phyloP scores from a whole-genome alignment of 2,797 vertebrate genomes.

The Sebastes dallii region DNA sequence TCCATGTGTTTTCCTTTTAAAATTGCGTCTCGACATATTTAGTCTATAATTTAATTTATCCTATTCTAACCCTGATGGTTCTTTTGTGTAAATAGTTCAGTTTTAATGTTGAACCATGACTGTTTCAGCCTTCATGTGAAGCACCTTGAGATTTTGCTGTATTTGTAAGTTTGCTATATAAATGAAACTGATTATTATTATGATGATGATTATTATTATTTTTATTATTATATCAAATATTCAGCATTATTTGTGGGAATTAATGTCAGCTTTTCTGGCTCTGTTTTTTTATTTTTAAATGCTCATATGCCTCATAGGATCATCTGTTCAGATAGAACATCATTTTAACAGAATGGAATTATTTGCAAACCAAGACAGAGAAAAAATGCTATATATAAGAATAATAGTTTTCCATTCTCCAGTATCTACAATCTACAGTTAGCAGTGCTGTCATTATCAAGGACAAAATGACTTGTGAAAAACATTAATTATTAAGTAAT shows the following conservation, averaged over 20 bases:
- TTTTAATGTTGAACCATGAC: too few relatives aligned
- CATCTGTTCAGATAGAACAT: not conserved
- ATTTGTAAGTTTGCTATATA: too few relatives aligned
- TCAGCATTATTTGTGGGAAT: not conserved
- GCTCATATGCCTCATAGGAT: not conserved
- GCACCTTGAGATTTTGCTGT: too few relatives aligned
- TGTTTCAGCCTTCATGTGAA: too few relatives aligned
- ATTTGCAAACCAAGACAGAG: not conserved
- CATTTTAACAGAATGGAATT: not conserved
- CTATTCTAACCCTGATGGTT: too few relatives aligned
- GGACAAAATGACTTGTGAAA: not conserved
- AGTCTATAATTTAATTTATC: too few relatives aligned
- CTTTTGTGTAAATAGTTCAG: too few relatives aligned
- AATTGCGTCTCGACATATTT: too few relatives aligned
- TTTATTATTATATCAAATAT: not conserved
- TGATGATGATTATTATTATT: too few relatives aligned
- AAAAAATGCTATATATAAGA: not conserved
- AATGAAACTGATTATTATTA: too few relatives aligned
- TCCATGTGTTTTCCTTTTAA: too few relatives aligned
- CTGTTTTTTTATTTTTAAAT: not conserved
- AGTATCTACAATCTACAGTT: not conserved
- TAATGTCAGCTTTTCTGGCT: not conserved
- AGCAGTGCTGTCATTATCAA: not conserved
- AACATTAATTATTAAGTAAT: not conserved
- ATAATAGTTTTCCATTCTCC: not conserved